phyloP scores from a whole-genome alignment of 1,140 invertebrate genomes.

The Stratiolaelaps scimitus region DNA sequence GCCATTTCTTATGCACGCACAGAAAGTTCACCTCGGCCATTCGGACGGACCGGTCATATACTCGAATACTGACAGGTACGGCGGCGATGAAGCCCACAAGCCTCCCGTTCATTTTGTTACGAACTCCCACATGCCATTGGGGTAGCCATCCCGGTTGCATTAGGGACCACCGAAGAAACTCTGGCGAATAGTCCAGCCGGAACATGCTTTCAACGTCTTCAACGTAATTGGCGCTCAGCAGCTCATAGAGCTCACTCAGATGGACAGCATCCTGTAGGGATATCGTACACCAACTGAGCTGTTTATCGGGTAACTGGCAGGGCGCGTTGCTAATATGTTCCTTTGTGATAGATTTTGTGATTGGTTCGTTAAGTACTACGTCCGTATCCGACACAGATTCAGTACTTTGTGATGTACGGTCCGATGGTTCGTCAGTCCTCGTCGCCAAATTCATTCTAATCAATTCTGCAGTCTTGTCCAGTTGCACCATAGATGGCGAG shows the following conservation, averaged over 20 bases:
- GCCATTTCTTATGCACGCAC: slow-evolving; percentile 96
- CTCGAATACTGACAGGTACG: slow-evolving; percentile 76
- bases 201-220: slow-evolving; percentile 99
- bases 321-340: slow-evolving; percentile 75
- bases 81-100: slow-evolving; percentile 96
- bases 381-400: slow-evolving; percentile 50
- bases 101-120: slow-evolving; percentile 74
- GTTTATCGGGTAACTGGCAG: slow-evolving; percentile 69
- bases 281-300: not conserved
- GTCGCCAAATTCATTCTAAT: too few species aligned
- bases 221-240: slow-evolving; percentile 97
- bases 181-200: slow-evolving; percentile 93
- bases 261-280: slow-evolving; percentile 35
- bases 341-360: slow-evolving; percentile 67
- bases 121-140: slow-evolving; percentile 95
- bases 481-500: too few species aligned
- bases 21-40: slow-evolving; percentile 99
- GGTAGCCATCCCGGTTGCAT: slow-evolving; percentile 89
- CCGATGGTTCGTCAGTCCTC: too few species aligned
- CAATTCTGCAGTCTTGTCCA: too few species aligned
- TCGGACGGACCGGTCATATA: slow-evolving; percentile 73
- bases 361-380: slow-evolving; percentile 64
- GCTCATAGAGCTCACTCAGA: slow-evolving; percentile 82
- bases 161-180: slow-evolving; percentile 95
- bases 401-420: too few species aligned